Evolutionary conservation across 2,888 invertebrate species (phyloP).

Genomic region (Lucinisca nassula): DNA sequence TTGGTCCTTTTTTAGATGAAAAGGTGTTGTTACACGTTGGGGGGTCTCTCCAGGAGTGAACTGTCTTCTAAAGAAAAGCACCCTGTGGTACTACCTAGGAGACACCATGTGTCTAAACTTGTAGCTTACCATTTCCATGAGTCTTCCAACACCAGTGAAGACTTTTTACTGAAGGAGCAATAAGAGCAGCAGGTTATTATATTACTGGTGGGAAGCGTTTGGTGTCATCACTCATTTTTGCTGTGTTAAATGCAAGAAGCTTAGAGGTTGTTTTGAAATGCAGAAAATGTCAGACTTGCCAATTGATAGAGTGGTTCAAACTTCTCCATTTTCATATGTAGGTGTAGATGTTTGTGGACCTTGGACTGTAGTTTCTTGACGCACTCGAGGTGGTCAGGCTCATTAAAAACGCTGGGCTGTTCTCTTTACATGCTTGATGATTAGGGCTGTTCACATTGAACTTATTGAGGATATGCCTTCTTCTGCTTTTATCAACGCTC

Average conservation of each 20-base stretch:
- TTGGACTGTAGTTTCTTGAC: slow-evolving; percentile 40
- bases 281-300: no score
- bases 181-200: slow-evolving; percentile 40
- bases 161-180: slow-evolving; percentile 45
- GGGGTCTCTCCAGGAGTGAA: slow-evolving; percentile 12
- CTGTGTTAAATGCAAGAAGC: not conserved
- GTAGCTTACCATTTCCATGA: slow-evolving; percentile 36
- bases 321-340: no score
- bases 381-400: slow-evolving; percentile 44
- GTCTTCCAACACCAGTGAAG: slow-evolving; percentile 43
- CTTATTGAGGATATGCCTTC: no score
- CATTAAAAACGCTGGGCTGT: slow-evolving; percentile 58
- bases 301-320: no score
- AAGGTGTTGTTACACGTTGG: slow-evolving; percentile 31
- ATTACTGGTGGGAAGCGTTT: slow-evolving; percentile 31
- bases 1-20: not conserved
- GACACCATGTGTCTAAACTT: slow-evolving; percentile 24
- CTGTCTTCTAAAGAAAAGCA: not conserved
- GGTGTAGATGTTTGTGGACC: no score
- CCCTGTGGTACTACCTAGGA: slow-evolving; percentile 36
- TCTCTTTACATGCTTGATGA: slow-evolving; percentile 64
- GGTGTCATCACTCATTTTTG: not conserved
- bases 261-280: no score
- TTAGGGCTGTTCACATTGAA: no score
- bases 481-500: no score